Base-by-base conservation (phyloP, 2,797 vertebrate species). In the Smutsia temminckii region DNA sequence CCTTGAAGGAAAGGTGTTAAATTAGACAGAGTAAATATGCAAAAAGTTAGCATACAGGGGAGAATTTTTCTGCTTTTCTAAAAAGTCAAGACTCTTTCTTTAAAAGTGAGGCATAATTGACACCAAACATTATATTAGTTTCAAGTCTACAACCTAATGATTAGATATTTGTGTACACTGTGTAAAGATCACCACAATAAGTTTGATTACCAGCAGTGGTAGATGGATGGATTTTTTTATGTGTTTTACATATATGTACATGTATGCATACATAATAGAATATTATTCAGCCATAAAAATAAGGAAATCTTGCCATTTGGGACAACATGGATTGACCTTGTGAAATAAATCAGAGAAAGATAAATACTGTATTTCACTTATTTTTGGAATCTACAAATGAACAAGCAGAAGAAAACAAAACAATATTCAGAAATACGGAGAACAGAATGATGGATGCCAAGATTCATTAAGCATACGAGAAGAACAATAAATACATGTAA, bases 41-140 rank as follows among this genome's bases (percentile, higher is more conserved):
- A 97, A 97, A 97, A 84, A 89, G 66, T 95, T 53, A 51, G 0
- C 64, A 68, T 72, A 55, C 72, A 79, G 27, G 80, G 59, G 86
- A 16, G 6, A 27, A 64, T 32, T 83, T 79, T 32, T 94, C 12
- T 64, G 42, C 12, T 91, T 92, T 93, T 87, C 79, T 89, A 95
- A 98, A 95, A n/a, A 93, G 75, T 92, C 2, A 0, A 51, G 5
- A 29, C 49, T 96, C 71, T 25, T 89, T 69, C 57, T 66, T 75
- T 88, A 51, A 11, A 32, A 53, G 13, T 75, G 49, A 75, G 11
- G 11, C 34, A 23, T n/a, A 12, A 75, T 51, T 13, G 72, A 75
- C 46, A 51, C 40, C 37, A 51, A 75, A 21, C 46, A 75, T 71
- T 71, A 42, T 53, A 53, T 34, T 53, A 53, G 74, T 53, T n/a